Evolutionary conservation across 2,888 invertebrate genomes (phyloP).

Genomic region (Pseudococcus jackbeardsleyi): DNA sequence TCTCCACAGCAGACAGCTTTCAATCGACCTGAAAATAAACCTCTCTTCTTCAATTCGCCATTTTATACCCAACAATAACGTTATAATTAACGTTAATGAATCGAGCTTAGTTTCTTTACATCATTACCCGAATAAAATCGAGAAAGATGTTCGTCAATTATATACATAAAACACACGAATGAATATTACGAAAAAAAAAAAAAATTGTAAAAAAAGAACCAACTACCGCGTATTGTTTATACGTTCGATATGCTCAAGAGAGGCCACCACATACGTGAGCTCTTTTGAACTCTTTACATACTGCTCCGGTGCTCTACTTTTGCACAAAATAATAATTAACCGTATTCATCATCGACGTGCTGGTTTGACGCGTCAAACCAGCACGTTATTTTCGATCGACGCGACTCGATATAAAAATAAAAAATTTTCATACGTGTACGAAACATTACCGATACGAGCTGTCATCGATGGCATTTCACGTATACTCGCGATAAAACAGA

Average conservation of each 20-base stretch:
- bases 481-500: neutral
- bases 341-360: neutral
- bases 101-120: neutral
- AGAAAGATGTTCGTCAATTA: neutral
- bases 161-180: neutral
- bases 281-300: neutral
- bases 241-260: constrained; percentile 12
- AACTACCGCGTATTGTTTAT: neutral
- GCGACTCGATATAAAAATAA: neutral
- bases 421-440: neutral
- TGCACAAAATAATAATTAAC: neutral
- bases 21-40: neutral
- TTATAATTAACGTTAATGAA: constrained; percentile 6
- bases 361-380: neutral
- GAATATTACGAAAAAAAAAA: neutral
- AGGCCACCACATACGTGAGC: neutral
- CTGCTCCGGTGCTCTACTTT: neutral
- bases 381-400: neutral
- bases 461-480: neutral
- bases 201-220: neutral
- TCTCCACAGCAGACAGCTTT: neutral
- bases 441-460: neutral
- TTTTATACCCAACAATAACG: neutral
- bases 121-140: neutral
- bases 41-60: neutral